Conservation (phyloP, 2,797 vertebrate genomes). For the Chaetodon trifasciatus region DNA sequence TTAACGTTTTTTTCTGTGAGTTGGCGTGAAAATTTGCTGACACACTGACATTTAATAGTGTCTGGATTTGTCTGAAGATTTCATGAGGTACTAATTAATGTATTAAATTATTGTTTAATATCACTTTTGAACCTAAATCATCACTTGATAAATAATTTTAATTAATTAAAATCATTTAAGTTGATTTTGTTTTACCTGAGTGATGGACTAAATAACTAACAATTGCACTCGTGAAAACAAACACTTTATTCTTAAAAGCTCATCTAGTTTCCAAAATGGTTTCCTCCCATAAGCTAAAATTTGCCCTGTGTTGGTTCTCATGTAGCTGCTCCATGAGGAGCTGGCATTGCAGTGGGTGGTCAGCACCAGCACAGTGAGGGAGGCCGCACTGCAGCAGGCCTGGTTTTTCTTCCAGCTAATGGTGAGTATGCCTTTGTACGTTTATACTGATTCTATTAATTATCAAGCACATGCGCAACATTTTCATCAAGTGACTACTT, state of each 20-base stretch:
- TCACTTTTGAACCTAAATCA: not conserved
- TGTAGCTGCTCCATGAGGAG: slow-evolving; percentile 93
- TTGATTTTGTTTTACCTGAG: not conserved
- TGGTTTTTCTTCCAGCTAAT: slow-evolving; percentile 97
- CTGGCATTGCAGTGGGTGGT: slow-evolving; percentile 95
- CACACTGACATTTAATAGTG: not conserved
- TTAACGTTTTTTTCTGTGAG: slow-evolving; percentile 22
- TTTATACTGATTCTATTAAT: not conserved
- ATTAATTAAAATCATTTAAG: not conserved
- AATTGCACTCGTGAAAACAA: not conserved
- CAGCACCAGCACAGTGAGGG: slow-evolving; percentile 89
- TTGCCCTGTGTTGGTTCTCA: slow-evolving; percentile 36
- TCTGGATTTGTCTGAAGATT: slow-evolving; percentile 6
- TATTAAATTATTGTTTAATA: not conserved
- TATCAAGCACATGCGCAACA: not conserved
- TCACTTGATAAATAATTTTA: no score
- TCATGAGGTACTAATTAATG: not conserved
- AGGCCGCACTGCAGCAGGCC: slow-evolving; percentile 91
- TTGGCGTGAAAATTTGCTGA: slow-evolving; percentile 9
- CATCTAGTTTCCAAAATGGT: not conserved
- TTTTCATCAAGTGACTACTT: not conserved
- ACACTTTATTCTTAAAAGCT: slow-evolving; percentile 15
- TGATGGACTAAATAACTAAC: not conserved
- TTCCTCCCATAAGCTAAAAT: slow-evolving; percentile 15
- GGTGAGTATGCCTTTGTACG: slow-evolving; percentile 78